Evolutionary conservation across 2,113 vertebrate genomes (phyloP), one percentile per base, ranked within the genome.

Genomic region (Crotalus tigris): DNA sequence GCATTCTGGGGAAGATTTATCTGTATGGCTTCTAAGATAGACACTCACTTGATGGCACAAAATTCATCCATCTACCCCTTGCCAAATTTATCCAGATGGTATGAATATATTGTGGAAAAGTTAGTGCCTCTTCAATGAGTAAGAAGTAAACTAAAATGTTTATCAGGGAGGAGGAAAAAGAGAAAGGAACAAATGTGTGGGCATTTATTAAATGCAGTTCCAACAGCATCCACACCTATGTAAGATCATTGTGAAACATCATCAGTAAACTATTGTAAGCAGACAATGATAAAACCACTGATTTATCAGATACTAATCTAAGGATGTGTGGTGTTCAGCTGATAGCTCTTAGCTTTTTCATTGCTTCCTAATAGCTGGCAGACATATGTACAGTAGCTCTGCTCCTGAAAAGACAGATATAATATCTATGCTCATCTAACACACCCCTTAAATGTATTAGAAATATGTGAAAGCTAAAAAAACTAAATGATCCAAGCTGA

Each of bases 401-500:
- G 61, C 55, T 26, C 94, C 92, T 96, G 93, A 91, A 7, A 85
- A 92, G 91, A 93, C 15, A 86, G 26, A 90, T 39, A 13, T 2
- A 55, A 26, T n/a, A 7, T 58, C 94, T 44, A 44, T 93, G 88
- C 23, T 94, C 92, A 53, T 93, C 58, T 95, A 1, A 21, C 44
- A 21, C 85, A 33, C 51, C 21, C 33, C 59, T 95, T 91, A 95
- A 94, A 39, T 46, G 33, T 33, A 94, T 85, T 89, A 58, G 64
- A 12, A 88, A 29, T 94, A 86, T 92, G 87, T 6, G 92, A 94
- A 94, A 92, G 12, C 39, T 85, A 93, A 91, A 92, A 54, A 69
- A 95, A 58, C 39, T 88, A 89, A 54, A 90, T 12, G n/a, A 93
- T 95, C 64, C 57, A 24, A 75, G 93, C 91, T 91, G 92, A 58